A percentile compares a stretch with the other conserved stretches of the same genome.
These are phyloP conservation scores for Sabellastarte sp. DNA, from an alignment of 2,888 invertebrate genomes.

Conservation along the genomic window DNA sequence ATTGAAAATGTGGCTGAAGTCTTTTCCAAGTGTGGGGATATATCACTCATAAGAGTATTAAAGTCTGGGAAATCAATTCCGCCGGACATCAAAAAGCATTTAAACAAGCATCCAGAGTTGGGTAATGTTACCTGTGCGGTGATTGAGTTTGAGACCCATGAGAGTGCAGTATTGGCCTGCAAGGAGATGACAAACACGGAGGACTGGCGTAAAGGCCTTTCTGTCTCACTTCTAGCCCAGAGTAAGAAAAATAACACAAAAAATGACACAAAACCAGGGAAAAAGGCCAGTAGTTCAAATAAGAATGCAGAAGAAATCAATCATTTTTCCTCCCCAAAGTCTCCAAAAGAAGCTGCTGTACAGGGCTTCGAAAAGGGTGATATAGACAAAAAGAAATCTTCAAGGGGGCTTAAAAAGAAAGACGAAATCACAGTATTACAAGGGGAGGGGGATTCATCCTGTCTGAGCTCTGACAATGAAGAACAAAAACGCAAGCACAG, in stretches of 20 bases:
- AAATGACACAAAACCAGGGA: too few species aligned
- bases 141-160: conserved; percentile 86
- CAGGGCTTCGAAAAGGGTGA: conserved; percentile 3
- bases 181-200: conserved; percentile 58
- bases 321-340: conserved; percentile 34
- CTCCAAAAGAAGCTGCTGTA: neutral
- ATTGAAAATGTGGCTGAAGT: conserved; percentile 90
- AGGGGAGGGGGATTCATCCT: neutral
- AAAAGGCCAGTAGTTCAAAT: too few species aligned
- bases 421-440: neutral
- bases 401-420: neutral
- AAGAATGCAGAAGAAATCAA: conserved; percentile 11
- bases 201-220: conserved; percentile 56
- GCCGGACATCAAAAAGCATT: conserved; percentile 85
- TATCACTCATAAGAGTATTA: conserved; percentile 82
- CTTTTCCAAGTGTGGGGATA: conserved; percentile 82
- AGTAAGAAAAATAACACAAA: conserved; percentile 19
- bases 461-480: neutral
- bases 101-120: conserved; percentile 85
- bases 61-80: conserved; percentile 87
- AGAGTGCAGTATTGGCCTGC: conserved; percentile 79
- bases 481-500: neutral
- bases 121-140: conserved; percentile 80
- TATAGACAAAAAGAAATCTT: neutral
- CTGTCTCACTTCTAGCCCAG: conserved; percentile 52